A percentile compares a stretch with the other conserved stretches of the same genome.
phyloP scores from a whole-genome alignment of 2,888 invertebrate species.

The Cheilosia vernalis region DNA sequence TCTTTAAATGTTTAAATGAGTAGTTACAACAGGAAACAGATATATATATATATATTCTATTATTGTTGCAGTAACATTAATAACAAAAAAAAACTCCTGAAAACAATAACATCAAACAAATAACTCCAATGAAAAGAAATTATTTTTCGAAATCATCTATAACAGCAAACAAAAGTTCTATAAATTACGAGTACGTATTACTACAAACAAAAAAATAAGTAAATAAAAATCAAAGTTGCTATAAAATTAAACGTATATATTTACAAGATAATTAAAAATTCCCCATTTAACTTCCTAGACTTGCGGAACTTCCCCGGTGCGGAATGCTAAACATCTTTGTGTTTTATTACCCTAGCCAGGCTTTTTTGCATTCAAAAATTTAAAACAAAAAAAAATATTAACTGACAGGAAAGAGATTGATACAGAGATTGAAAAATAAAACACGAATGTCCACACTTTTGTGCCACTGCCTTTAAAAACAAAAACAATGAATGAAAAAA shows the following conservation, averaged over 20 bases:
- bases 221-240: conserved; percentile 48
- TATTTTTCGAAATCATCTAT: conserved; percentile 65
- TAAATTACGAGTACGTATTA: conserved; percentile 7
- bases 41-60: conserved; percentile 10
- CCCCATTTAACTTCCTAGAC: conserved; percentile 3
- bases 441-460: conserved; percentile 57
- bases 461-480: conserved; percentile 62
- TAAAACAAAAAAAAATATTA: not conserved
- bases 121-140: conserved; percentile 29
- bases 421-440: not conserved
- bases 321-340: conserved; percentile 19
- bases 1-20: conserved; percentile 61
- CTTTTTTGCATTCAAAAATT: conserved; percentile 15
- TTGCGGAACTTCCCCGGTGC: not conserved
- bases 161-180: conserved; percentile 37
- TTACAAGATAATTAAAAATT: conserved; percentile 18
- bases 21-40: conserved; percentile 6
- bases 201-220: conserved; percentile 2
- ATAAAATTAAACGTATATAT: conserved; percentile 39
- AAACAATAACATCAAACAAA: conserved; percentile 9
- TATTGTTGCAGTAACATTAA: conserved; percentile 40
- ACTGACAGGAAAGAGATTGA: not conserved
- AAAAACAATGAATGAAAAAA: conserved; percentile 15
- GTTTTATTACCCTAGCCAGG: conserved; percentile 13
- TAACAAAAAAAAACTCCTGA: conserved; percentile 17